These are phyloP conservation scores for Takifugu rubripes DNA, from an alignment of 2,797 vertebrate species.

Conservation along the genomic window DNA sequence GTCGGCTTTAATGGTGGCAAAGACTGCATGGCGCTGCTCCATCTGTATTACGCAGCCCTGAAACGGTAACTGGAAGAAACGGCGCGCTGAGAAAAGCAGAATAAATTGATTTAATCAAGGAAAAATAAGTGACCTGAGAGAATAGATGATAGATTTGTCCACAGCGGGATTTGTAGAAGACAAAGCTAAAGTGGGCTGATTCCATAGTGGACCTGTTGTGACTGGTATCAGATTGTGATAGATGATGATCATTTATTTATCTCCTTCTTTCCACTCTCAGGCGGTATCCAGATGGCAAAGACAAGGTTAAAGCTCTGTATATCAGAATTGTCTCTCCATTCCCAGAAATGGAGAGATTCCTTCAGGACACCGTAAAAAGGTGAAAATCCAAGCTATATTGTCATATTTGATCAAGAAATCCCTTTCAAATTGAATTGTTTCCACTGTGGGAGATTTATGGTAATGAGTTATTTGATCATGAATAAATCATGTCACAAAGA, in stretches of 20 bases:
- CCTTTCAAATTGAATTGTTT: neutral
- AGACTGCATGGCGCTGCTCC: slow-evolving; percentile 93
- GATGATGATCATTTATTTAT: slow-evolving; percentile 2
- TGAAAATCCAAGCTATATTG: slow-evolving; percentile 38
- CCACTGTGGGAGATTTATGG: too few relatives aligned
- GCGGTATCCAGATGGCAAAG: slow-evolving; percentile 70
- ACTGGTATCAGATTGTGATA: slow-evolving; percentile 20
- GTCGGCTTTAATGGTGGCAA: slow-evolving; percentile 97
- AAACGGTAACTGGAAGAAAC: slow-evolving; percentile 77
- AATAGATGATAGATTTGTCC: slow-evolving; percentile 1
- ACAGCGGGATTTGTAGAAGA: slow-evolving; percentile 10
- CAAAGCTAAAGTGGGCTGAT: slow-evolving; percentile 2
- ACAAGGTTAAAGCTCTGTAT: slow-evolving; percentile 86
- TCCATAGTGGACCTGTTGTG: slow-evolving; percentile 4
- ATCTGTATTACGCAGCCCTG: slow-evolving; percentile 86
- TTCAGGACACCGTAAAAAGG: slow-evolving; percentile 89
- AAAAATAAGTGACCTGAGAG: neutral
- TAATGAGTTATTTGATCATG: too few relatives aligned
- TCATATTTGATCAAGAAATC: neutral
- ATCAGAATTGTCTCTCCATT: slow-evolving; percentile 87
- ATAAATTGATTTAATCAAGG: slow-evolving; percentile 14
- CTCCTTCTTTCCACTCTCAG: slow-evolving; percentile 60
- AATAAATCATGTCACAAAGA: neutral
- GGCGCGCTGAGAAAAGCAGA: slow-evolving; percentile 10
- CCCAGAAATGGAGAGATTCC: slow-evolving; percentile 92